These are phyloP conservation scores for Pollicipes pollicipes DNA, from an alignment of 1,140 invertebrate species.

Conservation along the genomic window DNA sequence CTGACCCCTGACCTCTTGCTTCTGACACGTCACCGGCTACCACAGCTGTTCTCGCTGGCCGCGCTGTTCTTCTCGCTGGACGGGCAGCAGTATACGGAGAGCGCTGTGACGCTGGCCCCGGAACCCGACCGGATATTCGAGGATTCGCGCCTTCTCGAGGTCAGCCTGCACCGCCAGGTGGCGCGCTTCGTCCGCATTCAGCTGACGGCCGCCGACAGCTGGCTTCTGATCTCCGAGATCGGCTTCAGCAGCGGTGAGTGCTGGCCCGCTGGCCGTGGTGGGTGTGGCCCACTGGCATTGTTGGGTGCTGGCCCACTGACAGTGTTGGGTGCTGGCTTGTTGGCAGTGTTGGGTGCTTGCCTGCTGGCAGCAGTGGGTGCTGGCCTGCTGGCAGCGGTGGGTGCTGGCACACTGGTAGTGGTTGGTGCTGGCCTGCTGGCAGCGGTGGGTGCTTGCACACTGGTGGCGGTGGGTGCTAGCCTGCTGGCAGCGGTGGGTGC, in stretches of 20 bases:
- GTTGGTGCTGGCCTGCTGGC: no score
- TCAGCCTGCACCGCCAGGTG: constrained; percentile 56
- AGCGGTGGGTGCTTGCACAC: no score
- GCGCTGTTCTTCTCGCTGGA: constrained; percentile 50
- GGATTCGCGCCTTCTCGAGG: constrained; percentile 59
- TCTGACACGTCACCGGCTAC: neutral
- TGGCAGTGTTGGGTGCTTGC: no score
- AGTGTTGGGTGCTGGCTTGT: no score
- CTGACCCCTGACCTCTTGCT: neutral
- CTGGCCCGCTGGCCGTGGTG: no score
- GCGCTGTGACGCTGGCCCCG: constrained; percentile 43
- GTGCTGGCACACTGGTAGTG: no score
- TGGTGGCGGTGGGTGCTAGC: no score
- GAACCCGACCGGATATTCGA: constrained; percentile 60
- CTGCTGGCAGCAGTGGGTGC: no score
- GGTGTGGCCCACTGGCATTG: no score
- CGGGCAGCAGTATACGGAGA: constrained; percentile 39
- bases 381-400: no score
- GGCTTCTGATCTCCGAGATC: constrained; percentile 77
- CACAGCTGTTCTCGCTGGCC: constrained; percentile 44
- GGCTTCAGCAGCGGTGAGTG: constrained; percentile 40
- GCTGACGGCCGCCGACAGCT: constrained; percentile 61
- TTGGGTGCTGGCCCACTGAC: no score
- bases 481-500: no score
- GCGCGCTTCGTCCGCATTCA: constrained; percentile 58